These are phyloP conservation scores for Gopherus evgoodei DNA, from an alignment of 2,113 vertebrate species.

Conservation along the genomic window DNA sequence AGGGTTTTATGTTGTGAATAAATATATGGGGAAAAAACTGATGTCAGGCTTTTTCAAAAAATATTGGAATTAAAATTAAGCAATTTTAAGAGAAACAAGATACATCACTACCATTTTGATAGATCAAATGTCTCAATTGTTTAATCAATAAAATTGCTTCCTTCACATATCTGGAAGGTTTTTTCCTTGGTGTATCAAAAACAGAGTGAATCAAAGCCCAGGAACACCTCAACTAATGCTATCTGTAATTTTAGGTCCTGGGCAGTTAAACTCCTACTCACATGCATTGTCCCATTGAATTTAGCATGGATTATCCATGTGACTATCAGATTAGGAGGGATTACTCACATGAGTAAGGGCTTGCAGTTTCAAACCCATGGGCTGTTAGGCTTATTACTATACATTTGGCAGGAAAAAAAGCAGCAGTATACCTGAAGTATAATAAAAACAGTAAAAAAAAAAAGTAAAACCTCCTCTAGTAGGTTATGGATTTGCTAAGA, in stretches of 20 bases:
- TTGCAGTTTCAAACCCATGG: neutral
- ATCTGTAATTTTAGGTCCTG: neutral
- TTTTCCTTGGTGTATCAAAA: neutral
- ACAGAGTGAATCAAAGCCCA: neutral
- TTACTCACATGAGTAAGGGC: neutral
- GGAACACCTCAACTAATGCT: neutral
- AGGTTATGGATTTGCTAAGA: neutral
- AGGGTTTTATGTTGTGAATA: neutral
- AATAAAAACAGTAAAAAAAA: neutral
- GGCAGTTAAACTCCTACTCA: neutral
- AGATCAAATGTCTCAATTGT: neutral
- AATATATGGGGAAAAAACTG: neutral
- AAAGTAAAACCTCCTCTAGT: neutral
- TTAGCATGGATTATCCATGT: neutral
- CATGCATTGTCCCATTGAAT: neutral
- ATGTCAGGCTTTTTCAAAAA: neutral
- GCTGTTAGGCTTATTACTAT: neutral
- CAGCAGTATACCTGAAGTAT: fast-evolving
- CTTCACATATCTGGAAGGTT: neutral
- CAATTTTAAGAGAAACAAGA: neutral
- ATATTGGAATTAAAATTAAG: neutral
- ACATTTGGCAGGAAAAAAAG: neutral
- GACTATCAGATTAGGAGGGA: neutral
- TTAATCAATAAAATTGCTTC: neutral
- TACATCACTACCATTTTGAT: neutral